Percentiles rank a stretch among this genome's conserved stretches.
Evolutionary conservation across 2,113 vertebrate genomes (phyloP).

Genomic region (Aptenodytes patagonicus): DNA sequence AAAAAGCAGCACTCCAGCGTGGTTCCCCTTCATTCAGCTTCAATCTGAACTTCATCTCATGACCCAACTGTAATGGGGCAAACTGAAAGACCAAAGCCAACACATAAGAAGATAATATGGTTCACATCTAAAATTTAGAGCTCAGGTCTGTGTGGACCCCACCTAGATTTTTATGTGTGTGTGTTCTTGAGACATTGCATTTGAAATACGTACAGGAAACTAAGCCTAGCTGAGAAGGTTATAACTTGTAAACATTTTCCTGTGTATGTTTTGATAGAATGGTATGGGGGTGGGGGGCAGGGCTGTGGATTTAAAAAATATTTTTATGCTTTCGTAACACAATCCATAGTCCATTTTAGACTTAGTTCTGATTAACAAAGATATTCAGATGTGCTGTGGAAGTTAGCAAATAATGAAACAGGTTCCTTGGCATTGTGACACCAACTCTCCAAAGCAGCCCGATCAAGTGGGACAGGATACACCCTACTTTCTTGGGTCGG

Average conservation of each 20-base stretch:
- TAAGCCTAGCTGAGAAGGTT: not conserved
- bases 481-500: not conserved
- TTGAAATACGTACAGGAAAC: constrained; percentile 37
- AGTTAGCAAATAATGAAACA: not conserved
- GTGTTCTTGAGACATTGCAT: not conserved
- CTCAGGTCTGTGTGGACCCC: not conserved
- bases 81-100: not conserved
- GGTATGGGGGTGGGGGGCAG: not conserved
- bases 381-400: not conserved
- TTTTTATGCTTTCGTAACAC: not conserved
- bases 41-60: not conserved
- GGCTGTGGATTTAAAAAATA: not conserved
- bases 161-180: not conserved
- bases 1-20: not conserved
- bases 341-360: not conserved
- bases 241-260: not conserved
- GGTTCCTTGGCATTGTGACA: not conserved
- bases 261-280: not conserved
- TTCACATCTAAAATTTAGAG: not conserved
- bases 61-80: not conserved
- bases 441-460: not conserved
- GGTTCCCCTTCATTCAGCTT: not conserved
- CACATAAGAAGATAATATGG: not conserved
- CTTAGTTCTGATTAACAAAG: not conserved
- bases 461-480: not conserved